Evolutionary conservation across 2,113 vertebrate species (phyloP).

Genomic region (Scopus umbretta): DNA sequence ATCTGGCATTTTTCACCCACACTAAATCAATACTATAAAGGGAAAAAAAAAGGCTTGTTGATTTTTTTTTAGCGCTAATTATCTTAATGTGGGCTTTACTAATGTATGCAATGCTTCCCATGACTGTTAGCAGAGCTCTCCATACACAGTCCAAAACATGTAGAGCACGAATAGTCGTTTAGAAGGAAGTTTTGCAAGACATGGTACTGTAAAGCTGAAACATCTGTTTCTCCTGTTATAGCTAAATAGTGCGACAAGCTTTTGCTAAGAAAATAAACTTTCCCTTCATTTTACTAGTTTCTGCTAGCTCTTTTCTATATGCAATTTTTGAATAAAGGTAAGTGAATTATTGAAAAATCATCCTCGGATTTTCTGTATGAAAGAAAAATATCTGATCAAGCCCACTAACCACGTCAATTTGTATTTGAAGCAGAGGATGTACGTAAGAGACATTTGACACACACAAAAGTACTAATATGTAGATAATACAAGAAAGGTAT

Average conservation of each 20-base stretch:
- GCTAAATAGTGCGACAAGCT: neutral
- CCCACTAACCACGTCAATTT: neutral
- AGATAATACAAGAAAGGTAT: neutral
- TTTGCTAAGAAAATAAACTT: neutral
- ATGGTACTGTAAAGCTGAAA: slow-evolving; percentile 37
- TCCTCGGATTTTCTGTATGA: neutral
- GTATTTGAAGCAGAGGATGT: neutral
- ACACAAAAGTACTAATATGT: neutral
- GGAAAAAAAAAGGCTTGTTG: neutral
- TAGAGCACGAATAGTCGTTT: neutral
- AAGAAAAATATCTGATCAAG: neutral
- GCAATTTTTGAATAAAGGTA: neutral
- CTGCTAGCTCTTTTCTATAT: neutral
- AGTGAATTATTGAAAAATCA: neutral
- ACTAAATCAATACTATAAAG: slow-evolving; percentile 50
- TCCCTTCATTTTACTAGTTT: neutral
- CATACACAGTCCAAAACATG: slow-evolving; percentile 31
- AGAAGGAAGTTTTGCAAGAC: slow-evolving; percentile 48
- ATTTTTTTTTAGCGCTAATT: slow-evolving; percentile 29
- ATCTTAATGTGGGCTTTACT: slow-evolving; percentile 39
- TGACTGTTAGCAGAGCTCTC: slow-evolving; percentile 30
- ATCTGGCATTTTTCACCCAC: slow-evolving; percentile 42
- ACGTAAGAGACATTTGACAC: neutral
- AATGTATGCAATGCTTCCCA: slow-evolving; percentile 23
- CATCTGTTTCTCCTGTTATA: slow-evolving; percentile 27